Evolutionary conservation across 2,888 invertebrate genomes (phyloP).

Genomic region (Megaustenia siamemsis): DNA sequence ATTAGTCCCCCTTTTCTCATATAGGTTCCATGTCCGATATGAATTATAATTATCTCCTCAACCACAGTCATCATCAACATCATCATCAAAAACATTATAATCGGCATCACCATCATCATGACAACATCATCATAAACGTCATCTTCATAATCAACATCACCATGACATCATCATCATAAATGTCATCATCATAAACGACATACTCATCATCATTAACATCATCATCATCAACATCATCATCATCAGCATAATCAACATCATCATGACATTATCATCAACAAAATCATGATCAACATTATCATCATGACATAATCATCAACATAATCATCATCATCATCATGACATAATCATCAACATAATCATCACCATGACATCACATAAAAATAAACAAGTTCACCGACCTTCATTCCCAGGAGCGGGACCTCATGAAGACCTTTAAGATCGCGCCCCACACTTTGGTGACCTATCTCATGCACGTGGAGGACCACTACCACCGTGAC

Average conservation of each 20-base stretch:
- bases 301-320: too few species aligned
- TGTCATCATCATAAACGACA: too few species aligned
- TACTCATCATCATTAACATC: too few species aligned
- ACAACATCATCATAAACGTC: too few species aligned
- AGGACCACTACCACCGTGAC: constrained; percentile 98
- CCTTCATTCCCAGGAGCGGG: constrained; percentile 78
- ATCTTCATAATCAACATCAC: too few species aligned
- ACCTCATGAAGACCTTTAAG: constrained; percentile 90
- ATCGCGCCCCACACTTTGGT: constrained; percentile 96
- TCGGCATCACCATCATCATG: background rate
- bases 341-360: background rate
- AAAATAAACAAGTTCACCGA: background rate
- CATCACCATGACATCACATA: background rate
- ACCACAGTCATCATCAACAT: background rate
- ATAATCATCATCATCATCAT: too few species aligned
- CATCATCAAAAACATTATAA: background rate
- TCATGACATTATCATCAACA: too few species aligned
- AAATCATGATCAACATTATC: too few species aligned
- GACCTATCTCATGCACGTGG: constrained; percentile 97
- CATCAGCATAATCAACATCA: too few species aligned
- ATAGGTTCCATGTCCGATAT: too few species aligned
- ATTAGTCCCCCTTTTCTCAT: too few species aligned
- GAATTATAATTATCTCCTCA: background rate
- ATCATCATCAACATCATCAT: too few species aligned
- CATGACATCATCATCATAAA: background rate